Base-by-base conservation (phyloP, 1,140 invertebrate genomes). In the Mycetomoellerius zeteki region DNA sequence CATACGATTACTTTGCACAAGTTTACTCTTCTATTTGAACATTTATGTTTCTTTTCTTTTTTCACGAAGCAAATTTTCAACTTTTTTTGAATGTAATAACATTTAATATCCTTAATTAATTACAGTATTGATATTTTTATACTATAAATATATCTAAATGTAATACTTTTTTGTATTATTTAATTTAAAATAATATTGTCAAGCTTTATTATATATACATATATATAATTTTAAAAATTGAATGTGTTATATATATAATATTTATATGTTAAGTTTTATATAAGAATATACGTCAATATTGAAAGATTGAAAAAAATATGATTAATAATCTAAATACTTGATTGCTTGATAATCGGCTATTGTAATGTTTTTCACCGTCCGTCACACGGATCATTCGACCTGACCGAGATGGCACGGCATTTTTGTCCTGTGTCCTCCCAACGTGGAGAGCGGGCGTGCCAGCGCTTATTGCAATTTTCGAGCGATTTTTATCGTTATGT, bases 281-380 rank as follows among this genome's bases (percentile, higher is more conserved):
- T 37, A 64, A 64, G 27, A 7, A 64, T 19, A 1, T 33, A 12
- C 0, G 19, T 58, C 19, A 19, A 37, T 37, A 10, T 16, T 33
- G 14, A 50, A 65, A 14, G n/a, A 16, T 67, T 75, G 3, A 21
- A 14, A 19, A 19, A 27, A 71, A 43, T n/a, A 14, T 47, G 33
- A 47, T 50, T 50, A 33, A 27, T 37, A n/a, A 71, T 80, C 7
- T 24, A 24, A 69, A 56, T 81, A 71, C 21, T 54, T 69, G 27
- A 37, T 10, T 4, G 37, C 12, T 30, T 52, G 0, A 37, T 37
- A 37, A 37, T 37, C 6, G 33, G 0, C 0, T 37, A 37, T 37
- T n/a, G n/a, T n/a, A n/a, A n/a, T n/a, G n/a, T n/a, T n/a, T n/a
- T n/a, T n/a, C n/a, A n/a, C n/a, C n/a, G n/a, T n/a, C n/a, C n/a